phyloP scores from a whole-genome alignment of 2,888 invertebrate species.

The Onthophagus sagittarius region DNA sequence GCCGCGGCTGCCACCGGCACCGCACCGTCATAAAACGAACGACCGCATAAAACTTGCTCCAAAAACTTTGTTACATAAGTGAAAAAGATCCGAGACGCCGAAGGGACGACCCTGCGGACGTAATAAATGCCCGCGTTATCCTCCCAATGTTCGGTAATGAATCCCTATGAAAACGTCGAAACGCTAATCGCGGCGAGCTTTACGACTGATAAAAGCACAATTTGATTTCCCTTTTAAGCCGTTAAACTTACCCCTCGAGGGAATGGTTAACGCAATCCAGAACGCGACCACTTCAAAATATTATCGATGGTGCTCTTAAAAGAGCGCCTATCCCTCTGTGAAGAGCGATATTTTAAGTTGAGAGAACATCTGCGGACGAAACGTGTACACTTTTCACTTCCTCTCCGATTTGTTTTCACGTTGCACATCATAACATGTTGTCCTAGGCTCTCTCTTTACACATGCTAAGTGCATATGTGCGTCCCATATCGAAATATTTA shows the following conservation, averaged over 20 bases:
- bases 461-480: neutral
- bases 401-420: constrained; percentile 12
- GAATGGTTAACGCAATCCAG: constrained; percentile 38
- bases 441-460: constrained; percentile 3
- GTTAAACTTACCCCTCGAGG: neutral
- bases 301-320: constrained; percentile 38
- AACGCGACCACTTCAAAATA: constrained; percentile 37
- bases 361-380: constrained; percentile 21
- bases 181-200: constrained; percentile 13
- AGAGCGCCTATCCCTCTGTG: constrained; percentile 47
- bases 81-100: constrained; percentile 22
- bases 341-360: constrained; percentile 44
- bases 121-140: constrained; percentile 20
- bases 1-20: constrained; percentile 23
- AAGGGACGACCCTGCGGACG: neutral
- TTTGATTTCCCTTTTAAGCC: neutral
- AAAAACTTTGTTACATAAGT: constrained; percentile 29
- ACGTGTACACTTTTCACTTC: neutral
- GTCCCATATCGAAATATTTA: neutral
- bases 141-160: constrained; percentile 18
- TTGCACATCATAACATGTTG: constrained; percentile 14
- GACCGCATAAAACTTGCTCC: constrained; percentile 30
- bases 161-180: constrained; percentile 6
- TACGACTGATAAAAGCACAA: constrained; percentile 1
- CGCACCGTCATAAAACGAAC: constrained; percentile 26